Evolutionary conservation across 2,888 invertebrate genomes (phyloP).

Genomic region (Hesperia comma): DNA sequence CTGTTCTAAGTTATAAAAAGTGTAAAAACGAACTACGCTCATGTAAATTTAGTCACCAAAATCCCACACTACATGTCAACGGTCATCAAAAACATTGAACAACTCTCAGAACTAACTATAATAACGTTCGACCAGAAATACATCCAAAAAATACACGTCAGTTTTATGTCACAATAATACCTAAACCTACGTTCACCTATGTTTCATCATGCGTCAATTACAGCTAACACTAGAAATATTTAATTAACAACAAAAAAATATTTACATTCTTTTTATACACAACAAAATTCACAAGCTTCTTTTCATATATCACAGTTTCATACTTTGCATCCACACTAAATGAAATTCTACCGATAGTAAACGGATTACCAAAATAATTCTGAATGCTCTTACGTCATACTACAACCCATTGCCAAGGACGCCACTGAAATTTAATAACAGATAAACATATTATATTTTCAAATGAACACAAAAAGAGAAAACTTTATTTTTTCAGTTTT

Average conservation of each 20-base stretch:
- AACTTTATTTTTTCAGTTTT: neutral
- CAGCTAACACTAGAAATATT: slow-evolving; percentile 21
- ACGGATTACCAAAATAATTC: slow-evolving; percentile 10
- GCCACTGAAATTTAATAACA: slow-evolving; percentile 1
- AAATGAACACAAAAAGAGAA: neutral
- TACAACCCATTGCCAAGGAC: slow-evolving; percentile 8
- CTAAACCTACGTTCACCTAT: neutral
- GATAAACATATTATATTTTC: neutral
- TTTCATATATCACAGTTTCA: slow-evolving; percentile 72
- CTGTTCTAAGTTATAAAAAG: slow-evolving; percentile 23
- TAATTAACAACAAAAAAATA: slow-evolving; percentile 26
- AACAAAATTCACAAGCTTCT: slow-evolving; percentile 65
- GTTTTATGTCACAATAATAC: neutral
- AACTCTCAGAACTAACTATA: neutral
- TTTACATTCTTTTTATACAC: slow-evolving; percentile 50
- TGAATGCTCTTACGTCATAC: slow-evolving; percentile 1
- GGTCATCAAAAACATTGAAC: slow-evolving; percentile 24
- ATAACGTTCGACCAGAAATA: slow-evolving; percentile 15
- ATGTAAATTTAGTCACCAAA: slow-evolving; percentile 33
- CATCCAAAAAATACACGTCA: slow-evolving; percentile 31
- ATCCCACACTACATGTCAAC: slow-evolving; percentile 22
- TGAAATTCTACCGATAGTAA: slow-evolving; percentile 20
- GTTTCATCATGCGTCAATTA: slow-evolving; percentile 19
- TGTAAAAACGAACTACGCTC: slow-evolving; percentile 23
- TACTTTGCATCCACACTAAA: slow-evolving; percentile 66